Conservation (phyloP, 2,888 invertebrate genomes). For the Idaea biselata region DNA sequence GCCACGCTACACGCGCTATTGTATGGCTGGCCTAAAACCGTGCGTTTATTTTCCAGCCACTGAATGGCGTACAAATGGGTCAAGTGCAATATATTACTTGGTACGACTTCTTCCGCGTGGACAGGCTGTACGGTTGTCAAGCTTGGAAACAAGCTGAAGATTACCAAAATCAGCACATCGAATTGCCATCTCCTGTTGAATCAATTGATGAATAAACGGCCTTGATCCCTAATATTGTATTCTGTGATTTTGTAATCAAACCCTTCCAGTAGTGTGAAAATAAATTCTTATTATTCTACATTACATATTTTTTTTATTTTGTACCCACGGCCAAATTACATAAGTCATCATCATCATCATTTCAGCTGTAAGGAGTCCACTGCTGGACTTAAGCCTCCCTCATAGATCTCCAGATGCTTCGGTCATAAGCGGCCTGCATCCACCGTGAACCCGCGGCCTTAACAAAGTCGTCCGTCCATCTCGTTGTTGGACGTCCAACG, state of each 20-base stretch:
- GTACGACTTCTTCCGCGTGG: conserved; percentile 9
- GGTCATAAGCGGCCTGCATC: no score
- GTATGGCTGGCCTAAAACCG: neutral
- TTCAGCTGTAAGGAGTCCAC: no score
- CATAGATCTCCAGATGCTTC: no score
- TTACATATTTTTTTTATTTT: no score
- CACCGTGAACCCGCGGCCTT: no score
- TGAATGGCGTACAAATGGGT: conserved; percentile 2
- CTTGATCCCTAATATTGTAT: neutral
- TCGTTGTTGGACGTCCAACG: no score
- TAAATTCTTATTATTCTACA: neutral
- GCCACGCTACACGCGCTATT: no score
- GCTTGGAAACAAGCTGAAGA: neutral
- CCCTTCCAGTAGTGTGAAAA: neutral
- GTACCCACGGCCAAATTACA: no score
- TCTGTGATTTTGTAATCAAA: neutral
- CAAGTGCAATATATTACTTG: conserved; percentile 5
- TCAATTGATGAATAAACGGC: neutral
- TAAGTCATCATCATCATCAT: no score
- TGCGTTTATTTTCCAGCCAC: neutral
- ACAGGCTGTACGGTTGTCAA: conserved; percentile 11
- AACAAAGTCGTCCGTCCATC: no score
- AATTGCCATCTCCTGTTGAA: neutral
- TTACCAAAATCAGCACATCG: neutral
- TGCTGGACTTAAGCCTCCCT: no score